Conservation (phyloP, 2,797 vertebrate genomes). For the Helicolenus hilgendorfi region DNA sequence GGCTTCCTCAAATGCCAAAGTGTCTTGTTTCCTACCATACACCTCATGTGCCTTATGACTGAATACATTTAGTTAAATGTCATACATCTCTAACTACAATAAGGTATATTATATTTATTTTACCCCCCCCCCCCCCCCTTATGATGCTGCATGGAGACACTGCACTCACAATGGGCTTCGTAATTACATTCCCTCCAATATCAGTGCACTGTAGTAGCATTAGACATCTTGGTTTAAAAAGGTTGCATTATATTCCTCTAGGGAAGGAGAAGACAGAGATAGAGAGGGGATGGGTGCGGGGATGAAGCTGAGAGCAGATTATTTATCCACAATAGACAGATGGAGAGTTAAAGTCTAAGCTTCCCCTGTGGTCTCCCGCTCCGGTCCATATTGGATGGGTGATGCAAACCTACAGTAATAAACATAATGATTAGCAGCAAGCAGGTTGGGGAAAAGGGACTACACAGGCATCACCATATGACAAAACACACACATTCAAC, state of each 20-base stretch:
- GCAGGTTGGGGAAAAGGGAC: slow-evolving; percentile 50
- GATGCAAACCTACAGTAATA: slow-evolving; percentile 66
- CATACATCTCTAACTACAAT: slow-evolving; percentile 35
- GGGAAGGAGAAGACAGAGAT: slow-evolving; percentile 18
- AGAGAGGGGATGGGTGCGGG: accelerated
- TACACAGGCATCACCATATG: neutral
- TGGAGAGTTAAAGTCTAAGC: slow-evolving; percentile 71
- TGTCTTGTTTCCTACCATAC: slow-evolving; percentile 56
- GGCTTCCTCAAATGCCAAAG: slow-evolving; percentile 72
- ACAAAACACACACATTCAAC: neutral
- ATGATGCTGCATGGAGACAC: slow-evolving; percentile 49
- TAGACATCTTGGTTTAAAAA: slow-evolving; percentile 62
- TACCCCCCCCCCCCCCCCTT: neutral
- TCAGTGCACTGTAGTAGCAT: slow-evolving; percentile 37
- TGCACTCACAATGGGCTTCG: slow-evolving; percentile 37
- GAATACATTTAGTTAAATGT: slow-evolving; percentile 62
- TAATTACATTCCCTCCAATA: slow-evolving; percentile 47
- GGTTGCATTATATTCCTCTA: slow-evolving; percentile 46
- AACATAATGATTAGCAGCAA: slow-evolving; percentile 60
- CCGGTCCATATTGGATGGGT: slow-evolving; percentile 55
- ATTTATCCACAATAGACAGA: slow-evolving; percentile 75
- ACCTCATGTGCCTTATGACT: slow-evolving; percentile 35
- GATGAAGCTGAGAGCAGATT: slow-evolving; percentile 7
- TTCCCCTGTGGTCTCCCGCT: slow-evolving; percentile 39
- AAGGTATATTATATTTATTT: slow-evolving; percentile 49